Percentiles rank a stretch among this genome's conserved stretches.
These are phyloP conservation scores for Pitta sordida DNA, from an alignment of 2,113 vertebrate species.

Conservation along the genomic window DNA sequence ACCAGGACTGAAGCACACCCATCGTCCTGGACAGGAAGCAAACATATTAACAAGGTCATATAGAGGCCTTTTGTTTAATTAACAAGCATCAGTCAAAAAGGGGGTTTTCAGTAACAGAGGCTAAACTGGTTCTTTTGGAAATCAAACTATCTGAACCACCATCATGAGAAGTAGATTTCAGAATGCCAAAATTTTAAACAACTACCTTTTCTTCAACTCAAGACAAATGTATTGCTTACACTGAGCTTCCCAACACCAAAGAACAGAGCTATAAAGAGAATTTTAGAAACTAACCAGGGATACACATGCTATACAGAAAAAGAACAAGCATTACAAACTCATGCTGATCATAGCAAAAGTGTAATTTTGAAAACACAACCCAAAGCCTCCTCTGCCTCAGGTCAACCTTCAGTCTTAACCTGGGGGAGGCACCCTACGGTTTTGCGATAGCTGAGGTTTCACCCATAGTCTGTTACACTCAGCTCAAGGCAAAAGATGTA, in stretches of 20 bases:
- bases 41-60: background rate
- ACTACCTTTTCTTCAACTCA: background rate
- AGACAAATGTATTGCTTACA: background rate
- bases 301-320: background rate
- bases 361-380: background rate
- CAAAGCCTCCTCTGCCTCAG: background rate
- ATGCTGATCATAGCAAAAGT: background rate
- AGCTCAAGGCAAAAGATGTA: background rate
- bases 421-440: background rate
- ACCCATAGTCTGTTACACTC: background rate
- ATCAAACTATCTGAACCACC: background rate
- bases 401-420: background rate
- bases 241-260: background rate
- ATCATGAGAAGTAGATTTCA: background rate
- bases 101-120: background rate
- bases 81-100: background rate
- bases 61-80: background rate
- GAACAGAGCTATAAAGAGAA: background rate
- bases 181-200: background rate
- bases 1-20: background rate
- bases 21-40: background rate
- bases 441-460: background rate
- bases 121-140: background rate
- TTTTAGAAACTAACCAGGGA: background rate
- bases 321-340: background rate